Percentiles rank a stretch among this genome's conserved stretches.
phyloP scores from a whole-genome alignment of 92 coral and sea anemone genomes.

The Desmophyllum pertusum region DNA sequence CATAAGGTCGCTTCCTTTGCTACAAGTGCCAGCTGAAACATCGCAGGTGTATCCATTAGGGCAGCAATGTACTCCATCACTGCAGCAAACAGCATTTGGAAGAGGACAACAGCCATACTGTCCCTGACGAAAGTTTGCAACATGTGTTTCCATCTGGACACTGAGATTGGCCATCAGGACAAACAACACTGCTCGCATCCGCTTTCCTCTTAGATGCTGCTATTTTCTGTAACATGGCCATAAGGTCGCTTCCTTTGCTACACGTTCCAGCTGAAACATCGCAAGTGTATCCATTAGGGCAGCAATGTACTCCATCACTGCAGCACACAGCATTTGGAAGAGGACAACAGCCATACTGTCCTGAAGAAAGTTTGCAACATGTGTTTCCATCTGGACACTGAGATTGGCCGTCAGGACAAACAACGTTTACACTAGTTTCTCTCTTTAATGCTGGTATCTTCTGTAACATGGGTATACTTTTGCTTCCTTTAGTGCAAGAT shows the following conservation, averaged over 20 bases:
- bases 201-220: slow-evolving; percentile 31
- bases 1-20: neutral
- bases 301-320: slow-evolving; percentile 67
- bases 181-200: slow-evolving; percentile 37
- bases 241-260: slow-evolving; percentile 13
- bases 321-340: slow-evolving; percentile 75
- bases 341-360: slow-evolving; percentile 75
- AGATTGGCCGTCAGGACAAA: slow-evolving; percentile 52
- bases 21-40: slow-evolving; percentile 43
- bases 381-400: slow-evolving; percentile 51
- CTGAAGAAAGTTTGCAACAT: slow-evolving; percentile 66
- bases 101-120: slow-evolving; percentile 79
- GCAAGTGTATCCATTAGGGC: slow-evolving; percentile 68
- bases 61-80: slow-evolving; percentile 66
- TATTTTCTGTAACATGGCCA: slow-evolving; percentile 27
- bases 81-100: slow-evolving; percentile 82
- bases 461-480: neutral
- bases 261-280: slow-evolving; percentile 53
- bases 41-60: slow-evolving; percentile 74
- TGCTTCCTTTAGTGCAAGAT: neutral
- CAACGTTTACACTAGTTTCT: neutral
- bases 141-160: slow-evolving; percentile 73
- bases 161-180: slow-evolving; percentile 59
- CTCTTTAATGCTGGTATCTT: neutral
- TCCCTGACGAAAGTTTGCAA: slow-evolving; percentile 73